phyloP scores from a whole-genome alignment of 2,888 invertebrate genomes.

The Clitarchus hookeri region DNA sequence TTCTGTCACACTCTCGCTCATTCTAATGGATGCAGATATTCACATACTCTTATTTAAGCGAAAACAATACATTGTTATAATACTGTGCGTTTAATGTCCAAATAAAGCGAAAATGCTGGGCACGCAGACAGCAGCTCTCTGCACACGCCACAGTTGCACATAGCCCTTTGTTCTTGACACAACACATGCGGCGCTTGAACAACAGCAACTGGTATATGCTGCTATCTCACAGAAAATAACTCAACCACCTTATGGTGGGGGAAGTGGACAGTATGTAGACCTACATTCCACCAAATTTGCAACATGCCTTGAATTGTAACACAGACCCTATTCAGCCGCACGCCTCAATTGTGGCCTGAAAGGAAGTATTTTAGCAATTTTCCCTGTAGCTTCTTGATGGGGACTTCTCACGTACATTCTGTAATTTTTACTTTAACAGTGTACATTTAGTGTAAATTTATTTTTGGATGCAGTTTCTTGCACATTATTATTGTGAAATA shows the following conservation, averaged over 20 bases:
- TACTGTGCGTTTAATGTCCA: background rate
- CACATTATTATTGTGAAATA: too few species aligned
- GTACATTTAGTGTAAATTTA: too few species aligned
- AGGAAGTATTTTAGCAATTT: too few species aligned
- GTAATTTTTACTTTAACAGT: too few species aligned
- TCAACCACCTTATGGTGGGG: background rate
- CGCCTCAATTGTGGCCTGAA: background rate
- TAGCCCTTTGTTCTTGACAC: background rate
- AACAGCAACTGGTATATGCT: background rate
- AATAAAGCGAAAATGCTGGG: background rate
- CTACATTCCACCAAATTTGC: background rate
- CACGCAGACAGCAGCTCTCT: background rate
- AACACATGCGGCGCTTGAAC: background rate
- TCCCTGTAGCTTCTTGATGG: too few species aligned
- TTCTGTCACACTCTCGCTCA: background rate
- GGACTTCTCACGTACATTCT: too few species aligned
- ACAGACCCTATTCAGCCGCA: background rate
- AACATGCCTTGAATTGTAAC: background rate
- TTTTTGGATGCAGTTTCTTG: too few species aligned
- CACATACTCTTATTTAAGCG: background rate
- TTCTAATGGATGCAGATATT: background rate
- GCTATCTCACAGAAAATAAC: background rate
- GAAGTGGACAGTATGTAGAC: too few species aligned
- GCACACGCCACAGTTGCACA: constrained; percentile 3
- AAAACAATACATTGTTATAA: background rate